Evolutionary conservation across 2,113 vertebrate species (phyloP).

Genomic region (Archilochus colubris): DNA sequence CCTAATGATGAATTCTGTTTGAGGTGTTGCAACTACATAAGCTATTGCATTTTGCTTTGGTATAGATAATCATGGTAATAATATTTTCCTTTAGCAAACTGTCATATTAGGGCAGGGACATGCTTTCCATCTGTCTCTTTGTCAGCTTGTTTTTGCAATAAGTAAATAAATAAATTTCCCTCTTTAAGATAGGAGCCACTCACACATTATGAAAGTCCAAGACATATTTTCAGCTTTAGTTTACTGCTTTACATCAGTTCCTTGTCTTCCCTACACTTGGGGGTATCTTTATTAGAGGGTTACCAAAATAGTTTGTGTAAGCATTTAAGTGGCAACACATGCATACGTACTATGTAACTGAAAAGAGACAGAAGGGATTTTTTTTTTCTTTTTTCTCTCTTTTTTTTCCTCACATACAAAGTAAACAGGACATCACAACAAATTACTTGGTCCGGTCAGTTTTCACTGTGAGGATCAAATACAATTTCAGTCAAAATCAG

Average conservation of each 20-base stretch:
- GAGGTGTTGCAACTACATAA: neutral
- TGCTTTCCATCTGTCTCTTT: neutral
- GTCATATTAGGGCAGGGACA: neutral
- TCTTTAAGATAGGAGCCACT: neutral
- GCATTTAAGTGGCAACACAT: neutral
- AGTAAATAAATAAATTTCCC: neutral
- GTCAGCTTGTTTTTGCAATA: neutral
- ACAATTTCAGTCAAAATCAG: neutral
- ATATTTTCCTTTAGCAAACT: neutral
- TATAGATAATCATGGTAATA: neutral
- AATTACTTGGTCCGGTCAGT: neutral
- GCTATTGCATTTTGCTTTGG: neutral
- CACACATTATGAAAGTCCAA: neutral
- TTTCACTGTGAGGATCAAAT: neutral
- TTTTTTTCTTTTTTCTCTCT: neutral
- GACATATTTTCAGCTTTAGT: neutral
- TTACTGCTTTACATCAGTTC: neutral
- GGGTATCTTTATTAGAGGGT: neutral
- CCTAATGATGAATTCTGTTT: neutral
- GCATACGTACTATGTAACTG: neutral
- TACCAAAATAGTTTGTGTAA: neutral
- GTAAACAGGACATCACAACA: neutral
- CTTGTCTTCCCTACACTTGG: neutral
- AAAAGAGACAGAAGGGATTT: neutral
- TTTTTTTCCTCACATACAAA: neutral